Percentiles rank a stretch among this genome's conserved stretches.
Evolutionary conservation across 2,888 invertebrate species (phyloP).

Genomic region (Drosophila meridionalis): DNA sequence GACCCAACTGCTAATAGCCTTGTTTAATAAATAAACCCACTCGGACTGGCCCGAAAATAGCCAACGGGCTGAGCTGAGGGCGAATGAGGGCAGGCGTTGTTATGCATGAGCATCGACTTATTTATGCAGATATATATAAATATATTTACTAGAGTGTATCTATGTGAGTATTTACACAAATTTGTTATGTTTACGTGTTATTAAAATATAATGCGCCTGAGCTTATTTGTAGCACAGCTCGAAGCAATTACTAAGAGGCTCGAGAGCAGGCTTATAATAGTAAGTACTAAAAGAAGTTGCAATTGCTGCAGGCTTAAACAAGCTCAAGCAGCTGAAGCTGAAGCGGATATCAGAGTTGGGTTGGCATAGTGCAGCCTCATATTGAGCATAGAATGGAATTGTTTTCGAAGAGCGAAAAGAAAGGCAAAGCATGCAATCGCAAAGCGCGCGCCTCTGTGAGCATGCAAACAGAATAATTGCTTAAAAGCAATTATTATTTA

Average conservation of each 20-base stretch:
- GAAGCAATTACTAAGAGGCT: background rate
- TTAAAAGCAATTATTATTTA: conserved; percentile 62
- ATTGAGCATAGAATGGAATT: background rate
- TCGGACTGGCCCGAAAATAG: background rate
- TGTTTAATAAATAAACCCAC: conserved; percentile 40
- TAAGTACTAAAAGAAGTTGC: background rate
- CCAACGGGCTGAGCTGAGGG: background rate
- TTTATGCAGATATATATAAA: background rate
- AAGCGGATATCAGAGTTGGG: background rate
- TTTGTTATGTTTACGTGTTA: background rate
- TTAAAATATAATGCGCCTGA: background rate
- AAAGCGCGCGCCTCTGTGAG: conserved; percentile 25
- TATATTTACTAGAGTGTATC: background rate
- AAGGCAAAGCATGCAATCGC: conserved; percentile 6
- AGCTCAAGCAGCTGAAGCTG: background rate
- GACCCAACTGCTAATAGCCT: conserved; percentile 71
- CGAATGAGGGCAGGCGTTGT: background rate
- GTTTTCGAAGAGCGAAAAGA: background rate
- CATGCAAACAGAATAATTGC: conserved; percentile 51
- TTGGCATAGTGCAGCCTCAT: background rate
- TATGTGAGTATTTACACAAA: background rate
- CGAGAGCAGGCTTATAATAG: background rate
- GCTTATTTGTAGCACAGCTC: background rate
- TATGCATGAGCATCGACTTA: background rate
- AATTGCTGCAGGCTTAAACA: background rate